Percentiles rank a stretch among this genome's conserved stretches.
These are phyloP conservation scores for Acrocephalus arundinaceus DNA, from an alignment of 2,113 vertebrate genomes.

Conservation along the genomic window DNA sequence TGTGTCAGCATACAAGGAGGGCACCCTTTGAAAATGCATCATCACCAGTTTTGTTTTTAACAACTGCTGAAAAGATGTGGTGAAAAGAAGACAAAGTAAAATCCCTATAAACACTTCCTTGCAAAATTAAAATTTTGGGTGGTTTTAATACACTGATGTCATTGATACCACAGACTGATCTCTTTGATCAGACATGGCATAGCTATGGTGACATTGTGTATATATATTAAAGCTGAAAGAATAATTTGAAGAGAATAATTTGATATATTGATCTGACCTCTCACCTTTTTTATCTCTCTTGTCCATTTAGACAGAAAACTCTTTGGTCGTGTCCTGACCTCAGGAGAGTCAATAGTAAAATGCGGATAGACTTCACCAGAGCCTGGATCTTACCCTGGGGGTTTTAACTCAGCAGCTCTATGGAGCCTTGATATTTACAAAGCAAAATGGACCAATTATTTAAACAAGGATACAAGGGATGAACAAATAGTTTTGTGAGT, in stretches of 20 bases:
- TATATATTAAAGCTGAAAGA: neutral
- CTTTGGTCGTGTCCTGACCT: neutral
- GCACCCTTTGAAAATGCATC: neutral
- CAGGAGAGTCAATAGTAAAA: neutral
- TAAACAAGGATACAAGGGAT: neutral
- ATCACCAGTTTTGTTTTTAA: neutral
- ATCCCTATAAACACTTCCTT: neutral
- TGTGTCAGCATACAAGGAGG: accelerated
- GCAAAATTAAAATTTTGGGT: neutral
- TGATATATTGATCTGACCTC: neutral
- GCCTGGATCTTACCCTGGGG: neutral
- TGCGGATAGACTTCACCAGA: neutral
- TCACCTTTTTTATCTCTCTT: neutral
- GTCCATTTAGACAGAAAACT: neutral
- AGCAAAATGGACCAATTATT: constrained; percentile 23
- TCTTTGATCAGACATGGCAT: neutral
- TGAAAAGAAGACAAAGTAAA: neutral
- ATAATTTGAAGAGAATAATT: neutral
- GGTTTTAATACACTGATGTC: neutral
- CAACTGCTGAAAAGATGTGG: neutral
- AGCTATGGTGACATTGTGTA: neutral
- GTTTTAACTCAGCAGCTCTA: neutral
- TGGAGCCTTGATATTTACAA: constrained; percentile 8
- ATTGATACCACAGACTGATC: neutral
- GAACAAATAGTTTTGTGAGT: neutral